A percentile compares a stretch with the other conserved stretches of the same genome.
phyloP scores from a whole-genome alignment of 2,888 invertebrate genomes.

The Mechanitis mazaeus region DNA sequence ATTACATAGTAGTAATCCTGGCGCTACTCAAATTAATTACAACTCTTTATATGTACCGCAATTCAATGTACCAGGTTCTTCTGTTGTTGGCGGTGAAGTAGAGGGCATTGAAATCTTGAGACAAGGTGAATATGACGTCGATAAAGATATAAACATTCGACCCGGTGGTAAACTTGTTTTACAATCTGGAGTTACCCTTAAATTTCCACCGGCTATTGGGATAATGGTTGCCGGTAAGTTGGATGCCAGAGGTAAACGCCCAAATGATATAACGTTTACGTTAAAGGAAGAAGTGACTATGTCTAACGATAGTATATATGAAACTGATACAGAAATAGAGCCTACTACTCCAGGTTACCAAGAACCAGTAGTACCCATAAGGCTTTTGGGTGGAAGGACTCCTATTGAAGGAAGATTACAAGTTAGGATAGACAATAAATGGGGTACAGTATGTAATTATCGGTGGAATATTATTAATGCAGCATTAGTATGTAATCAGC shows the following conservation, averaged over 20 bases:
- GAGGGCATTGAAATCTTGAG: slow-evolving; percentile 90
- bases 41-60: slow-evolving; percentile 87
- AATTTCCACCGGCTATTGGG: slow-evolving; percentile 94
- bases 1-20: slow-evolving; percentile 91
- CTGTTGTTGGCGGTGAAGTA: slow-evolving; percentile 92
- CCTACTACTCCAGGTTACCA: slow-evolving; percentile 78
- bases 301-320: slow-evolving; percentile 79
- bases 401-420: slow-evolving; percentile 91
- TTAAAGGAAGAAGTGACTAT: slow-evolving; percentile 85
- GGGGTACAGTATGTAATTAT: slow-evolving; percentile 99
- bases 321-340: slow-evolving; percentile 75
- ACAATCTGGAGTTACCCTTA: slow-evolving; percentile 90
- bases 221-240: slow-evolving; percentile 97
- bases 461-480: slow-evolving; percentile 96
- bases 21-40: slow-evolving; percentile 87
- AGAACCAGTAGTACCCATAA: slow-evolving; percentile 82
- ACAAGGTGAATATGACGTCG: slow-evolving; percentile 93
- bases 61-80: slow-evolving; percentile 82
- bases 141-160: slow-evolving; percentile 94
- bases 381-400: slow-evolving; percentile 88
- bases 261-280: slow-evolving; percentile 87
- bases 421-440: slow-evolving; percentile 88
- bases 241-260: slow-evolving; percentile 86
- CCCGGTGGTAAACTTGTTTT: slow-evolving; percentile 94
- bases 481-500: slow-evolving; percentile 94